phyloP scores from a whole-genome alignment of 2,797 vertebrate genomes.

The Oreonectes daqikongensis region DNA sequence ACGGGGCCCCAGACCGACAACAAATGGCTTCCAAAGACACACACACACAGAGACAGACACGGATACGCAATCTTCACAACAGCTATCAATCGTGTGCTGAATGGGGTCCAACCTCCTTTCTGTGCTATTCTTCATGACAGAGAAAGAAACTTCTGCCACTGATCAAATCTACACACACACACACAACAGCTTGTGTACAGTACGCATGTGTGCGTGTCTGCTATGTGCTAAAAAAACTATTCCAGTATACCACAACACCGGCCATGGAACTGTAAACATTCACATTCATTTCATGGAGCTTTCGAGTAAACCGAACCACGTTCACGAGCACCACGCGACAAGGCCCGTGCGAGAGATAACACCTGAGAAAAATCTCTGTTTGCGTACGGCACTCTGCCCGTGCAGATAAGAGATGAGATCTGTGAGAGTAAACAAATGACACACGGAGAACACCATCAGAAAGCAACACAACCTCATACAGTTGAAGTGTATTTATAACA shows the following conservation, averaged over 20 bases:
- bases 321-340: constrained; percentile 22
- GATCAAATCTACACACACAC: background rate
- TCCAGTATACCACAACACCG: too few species aligned
- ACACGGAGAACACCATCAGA: constrained; percentile 38
- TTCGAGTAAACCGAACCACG: constrained; percentile 29
- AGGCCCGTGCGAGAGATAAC: constrained; percentile 49
- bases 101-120: constrained; percentile 25
- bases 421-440: constrained; percentile 45
- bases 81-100: constrained; percentile 56
- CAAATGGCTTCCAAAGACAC: constrained; percentile 31
- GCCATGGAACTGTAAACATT: background rate
- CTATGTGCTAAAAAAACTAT: background rate
- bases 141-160: constrained; percentile 38
- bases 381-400: constrained; percentile 41
- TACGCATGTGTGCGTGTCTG: too few species aligned
- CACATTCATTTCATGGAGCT: background rate
- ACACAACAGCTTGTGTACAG: background rate
- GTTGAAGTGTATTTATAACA: too few species aligned
- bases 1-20: constrained; percentile 43
- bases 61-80: constrained; percentile 9
- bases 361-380: constrained; percentile 51
- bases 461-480: constrained; percentile 12
- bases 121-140: constrained; percentile 15
- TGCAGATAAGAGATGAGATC: constrained; percentile 57
- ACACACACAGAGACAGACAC: constrained; percentile 38